phyloP scores from a whole-genome alignment of 53 echinoderm and acorn worm species.

The Apostichopus leukothele region DNA sequence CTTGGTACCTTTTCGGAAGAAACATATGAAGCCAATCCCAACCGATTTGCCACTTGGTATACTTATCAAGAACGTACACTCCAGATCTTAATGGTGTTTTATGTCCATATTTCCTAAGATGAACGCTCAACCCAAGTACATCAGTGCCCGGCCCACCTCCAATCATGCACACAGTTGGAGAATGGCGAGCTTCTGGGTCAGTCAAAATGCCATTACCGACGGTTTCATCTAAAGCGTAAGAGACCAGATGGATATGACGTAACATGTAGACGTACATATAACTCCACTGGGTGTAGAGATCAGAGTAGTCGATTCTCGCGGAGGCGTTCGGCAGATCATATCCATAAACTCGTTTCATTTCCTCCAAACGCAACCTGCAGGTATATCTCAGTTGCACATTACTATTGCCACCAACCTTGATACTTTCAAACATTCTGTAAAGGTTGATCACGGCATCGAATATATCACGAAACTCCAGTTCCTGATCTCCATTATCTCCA shows the following conservation, averaged over 20 bases:
- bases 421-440: background rate
- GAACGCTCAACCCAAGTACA: background rate
- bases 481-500: too few relatives aligned
- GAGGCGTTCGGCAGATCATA: background rate
- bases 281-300: background rate
- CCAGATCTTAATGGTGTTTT: background rate
- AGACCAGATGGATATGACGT: conserved; percentile 15
- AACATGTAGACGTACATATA: conserved; percentile 16
- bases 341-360: background rate
- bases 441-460: background rate
- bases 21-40: background rate
- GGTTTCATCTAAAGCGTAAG: background rate
- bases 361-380: background rate
- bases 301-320: background rate
- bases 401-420: background rate
- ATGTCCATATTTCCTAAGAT: background rate
- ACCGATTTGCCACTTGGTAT: background rate
- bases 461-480: conserved; percentile 12
- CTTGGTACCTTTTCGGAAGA: background rate
- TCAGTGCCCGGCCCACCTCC: conserved; percentile 14
- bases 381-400: background rate
- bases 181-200: background rate
- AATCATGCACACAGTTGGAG: background rate
- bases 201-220: background rate
- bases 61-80: conserved; percentile 9